Evolutionary conservation across 1,140 invertebrate species (phyloP).

Genomic region (Oedothorax gibbosus): DNA sequence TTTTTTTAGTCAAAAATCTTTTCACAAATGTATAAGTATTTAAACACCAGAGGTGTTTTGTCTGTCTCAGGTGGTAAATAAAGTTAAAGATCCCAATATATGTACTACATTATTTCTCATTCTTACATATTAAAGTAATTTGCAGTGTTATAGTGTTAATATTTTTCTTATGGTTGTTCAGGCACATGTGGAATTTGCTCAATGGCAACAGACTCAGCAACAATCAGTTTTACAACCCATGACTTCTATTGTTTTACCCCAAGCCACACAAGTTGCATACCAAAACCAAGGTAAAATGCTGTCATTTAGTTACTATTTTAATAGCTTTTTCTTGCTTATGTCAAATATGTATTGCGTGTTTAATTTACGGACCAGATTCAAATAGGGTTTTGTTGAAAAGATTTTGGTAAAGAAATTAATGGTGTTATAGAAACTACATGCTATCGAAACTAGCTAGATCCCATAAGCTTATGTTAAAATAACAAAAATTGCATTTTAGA

Average conservation of each 20-base stretch:
- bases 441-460: too few relatives aligned
- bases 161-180: constrained; percentile 62
- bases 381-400: too few relatives aligned
- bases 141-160: background rate
- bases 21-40: too few relatives aligned
- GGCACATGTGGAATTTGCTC: constrained; percentile 78
- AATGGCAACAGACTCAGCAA: constrained; percentile 72
- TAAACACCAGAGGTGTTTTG: background rate
- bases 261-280: constrained; percentile 51
- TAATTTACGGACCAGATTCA: too few relatives aligned
- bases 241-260: constrained; percentile 44
- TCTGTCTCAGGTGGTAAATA: background rate
- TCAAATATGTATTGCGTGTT: too few relatives aligned
- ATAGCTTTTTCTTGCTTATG: background rate
- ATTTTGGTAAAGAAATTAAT: too few relatives aligned
- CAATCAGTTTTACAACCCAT: constrained; percentile 65
- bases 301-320: background rate
- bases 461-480: too few relatives aligned
- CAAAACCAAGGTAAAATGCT: constrained; percentile 52
- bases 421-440: too few relatives aligned
- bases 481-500: too few relatives aligned
- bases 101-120: too few relatives aligned
- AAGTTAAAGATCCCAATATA: background rate
- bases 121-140: background rate
- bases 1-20: too few relatives aligned